These are phyloP conservation scores for Cordilura impudica DNA, from an alignment of 2,888 invertebrate species.

Conservation along the genomic window DNA sequence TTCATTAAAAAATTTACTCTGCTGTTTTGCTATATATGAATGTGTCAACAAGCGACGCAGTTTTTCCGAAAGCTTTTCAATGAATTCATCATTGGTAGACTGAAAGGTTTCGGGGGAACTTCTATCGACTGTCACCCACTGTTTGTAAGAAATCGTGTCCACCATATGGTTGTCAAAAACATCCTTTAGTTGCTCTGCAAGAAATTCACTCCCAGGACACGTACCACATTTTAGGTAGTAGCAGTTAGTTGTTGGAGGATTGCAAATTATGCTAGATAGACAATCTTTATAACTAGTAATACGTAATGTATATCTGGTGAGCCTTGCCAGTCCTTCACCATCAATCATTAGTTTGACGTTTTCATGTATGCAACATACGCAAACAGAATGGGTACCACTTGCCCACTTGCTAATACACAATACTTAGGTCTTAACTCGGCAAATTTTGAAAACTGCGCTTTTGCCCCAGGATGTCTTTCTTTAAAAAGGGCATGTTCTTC, in stretches of 20 bases:
- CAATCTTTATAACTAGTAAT: conserved; percentile 8
- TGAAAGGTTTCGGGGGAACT: not conserved
- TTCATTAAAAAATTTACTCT: not conserved
- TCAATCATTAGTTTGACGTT: conserved; percentile 34
- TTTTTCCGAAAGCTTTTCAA: not conserved
- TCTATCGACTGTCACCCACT: not conserved
- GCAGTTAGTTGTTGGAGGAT: not conserved
- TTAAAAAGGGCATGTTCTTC: not conserved
- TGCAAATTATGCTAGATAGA: not conserved
- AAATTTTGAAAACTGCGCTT: not conserved
- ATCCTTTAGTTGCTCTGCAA: not conserved
- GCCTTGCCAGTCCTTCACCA: not conserved
- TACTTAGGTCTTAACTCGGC: not conserved
- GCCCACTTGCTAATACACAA: conserved; percentile 24
- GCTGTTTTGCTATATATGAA: conserved; percentile 8
- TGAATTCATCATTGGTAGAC: not conserved
- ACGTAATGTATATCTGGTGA: not conserved
- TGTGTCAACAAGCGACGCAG: conserved; percentile 1
- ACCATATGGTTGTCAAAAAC: not conserved
- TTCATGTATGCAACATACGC: conserved; percentile 32
- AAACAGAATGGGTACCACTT: conserved; percentile 34
- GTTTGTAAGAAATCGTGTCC: not conserved
- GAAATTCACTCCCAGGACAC: not conserved
- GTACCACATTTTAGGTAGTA: not conserved
- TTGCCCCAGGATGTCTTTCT: not conserved